phyloP scores from a whole-genome alignment of 2,113 vertebrate species.

The Callipepla californica region DNA sequence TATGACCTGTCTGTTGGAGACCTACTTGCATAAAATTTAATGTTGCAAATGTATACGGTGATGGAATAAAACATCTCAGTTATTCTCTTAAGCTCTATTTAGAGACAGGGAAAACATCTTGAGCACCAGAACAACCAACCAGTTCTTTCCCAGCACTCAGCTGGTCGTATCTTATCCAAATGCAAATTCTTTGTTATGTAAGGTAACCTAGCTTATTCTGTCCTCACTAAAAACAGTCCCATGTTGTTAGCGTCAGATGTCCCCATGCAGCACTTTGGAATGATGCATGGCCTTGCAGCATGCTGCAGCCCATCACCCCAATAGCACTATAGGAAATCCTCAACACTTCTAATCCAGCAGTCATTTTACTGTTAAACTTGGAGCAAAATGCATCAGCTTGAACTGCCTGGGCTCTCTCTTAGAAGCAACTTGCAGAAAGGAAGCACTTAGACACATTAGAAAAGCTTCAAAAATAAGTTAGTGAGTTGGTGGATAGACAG shows the following conservation, averaged over 20 bases:
- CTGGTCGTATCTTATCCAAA: background rate
- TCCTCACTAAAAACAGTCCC: background rate
- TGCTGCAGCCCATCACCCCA: background rate
- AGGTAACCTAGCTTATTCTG: background rate
- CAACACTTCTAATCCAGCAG: background rate
- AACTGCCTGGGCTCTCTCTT: background rate
- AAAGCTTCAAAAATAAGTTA: background rate
- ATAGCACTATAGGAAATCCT: background rate
- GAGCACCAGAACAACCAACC: background rate
- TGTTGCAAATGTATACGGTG: background rate
- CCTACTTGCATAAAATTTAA: background rate
- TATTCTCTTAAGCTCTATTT: background rate
- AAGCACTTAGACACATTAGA: background rate
- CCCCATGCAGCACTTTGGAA: background rate
- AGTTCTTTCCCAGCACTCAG: background rate
- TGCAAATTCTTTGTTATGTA: background rate
- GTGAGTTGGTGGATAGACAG: background rate
- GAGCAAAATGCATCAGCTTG: background rate
- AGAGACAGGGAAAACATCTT: background rate
- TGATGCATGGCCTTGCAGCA: background rate
- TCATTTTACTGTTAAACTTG: background rate
- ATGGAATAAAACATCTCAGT: background rate
- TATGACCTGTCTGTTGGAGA: background rate
- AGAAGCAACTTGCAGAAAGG: background rate
- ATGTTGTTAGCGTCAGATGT: background rate